phyloP scores from a whole-genome alignment of 2,797 vertebrate species.

The Coccyzus lansbergi region DNA sequence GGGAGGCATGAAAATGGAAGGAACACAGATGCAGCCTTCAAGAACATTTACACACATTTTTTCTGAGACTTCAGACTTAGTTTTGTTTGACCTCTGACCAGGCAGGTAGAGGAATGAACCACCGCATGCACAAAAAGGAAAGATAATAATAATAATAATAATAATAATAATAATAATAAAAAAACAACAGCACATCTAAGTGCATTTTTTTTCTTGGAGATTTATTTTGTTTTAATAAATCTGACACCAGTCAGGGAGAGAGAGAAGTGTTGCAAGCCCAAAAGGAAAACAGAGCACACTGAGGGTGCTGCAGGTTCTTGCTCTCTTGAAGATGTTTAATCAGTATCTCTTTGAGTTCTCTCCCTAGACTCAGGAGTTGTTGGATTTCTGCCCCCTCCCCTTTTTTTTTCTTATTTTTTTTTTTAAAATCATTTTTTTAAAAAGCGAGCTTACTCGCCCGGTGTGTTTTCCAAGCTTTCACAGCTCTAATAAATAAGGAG shows the following conservation, averaged over 20 bases:
- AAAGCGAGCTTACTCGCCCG: slow-evolving; percentile 81
- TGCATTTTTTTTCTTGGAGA: slow-evolving; percentile 78
- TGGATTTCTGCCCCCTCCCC: not conserved
- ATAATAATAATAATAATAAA: slow-evolving; percentile 32
- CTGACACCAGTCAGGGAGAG: slow-evolving; percentile 79
- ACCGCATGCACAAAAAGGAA: not conserved
- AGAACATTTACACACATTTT: not conserved
- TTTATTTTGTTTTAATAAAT: slow-evolving; percentile 84
- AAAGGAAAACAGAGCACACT: slow-evolving; percentile 57
- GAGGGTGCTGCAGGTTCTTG: slow-evolving; percentile 59
- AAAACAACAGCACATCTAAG: slow-evolving; percentile 74
- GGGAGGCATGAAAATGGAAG: not conserved
- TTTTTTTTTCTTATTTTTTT: not conserved
- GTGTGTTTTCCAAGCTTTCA: slow-evolving; percentile 80
- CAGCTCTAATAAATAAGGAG: slow-evolving; percentile 87
- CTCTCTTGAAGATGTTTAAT: slow-evolving; percentile 50
- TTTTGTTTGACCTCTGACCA: not conserved
- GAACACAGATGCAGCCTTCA: not conserved
- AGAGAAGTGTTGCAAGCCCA: slow-evolving; percentile 67
- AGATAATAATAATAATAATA: too few species aligned
- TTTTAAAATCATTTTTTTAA: slow-evolving; percentile 64
- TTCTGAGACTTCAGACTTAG: not conserved
- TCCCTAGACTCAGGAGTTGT: slow-evolving; percentile 68
- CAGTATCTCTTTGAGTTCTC: slow-evolving; percentile 73
- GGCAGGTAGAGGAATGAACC: slow-evolving; percentile 21